Evolutionary conservation across 2,797 vertebrate genomes (phyloP).

Genomic region (Esox masquinongy): DNA sequence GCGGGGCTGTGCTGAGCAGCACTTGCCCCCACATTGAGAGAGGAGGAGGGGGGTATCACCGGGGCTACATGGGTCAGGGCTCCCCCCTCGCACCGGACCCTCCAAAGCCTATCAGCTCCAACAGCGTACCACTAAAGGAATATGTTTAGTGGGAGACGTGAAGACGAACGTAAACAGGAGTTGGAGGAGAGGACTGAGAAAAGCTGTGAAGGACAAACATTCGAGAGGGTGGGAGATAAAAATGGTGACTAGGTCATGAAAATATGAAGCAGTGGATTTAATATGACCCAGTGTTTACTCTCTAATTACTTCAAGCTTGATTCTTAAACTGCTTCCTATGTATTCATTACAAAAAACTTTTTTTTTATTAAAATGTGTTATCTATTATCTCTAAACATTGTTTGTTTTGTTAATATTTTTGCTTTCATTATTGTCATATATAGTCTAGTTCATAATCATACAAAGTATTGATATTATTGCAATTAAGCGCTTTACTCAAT

Average conservation of each 20-base stretch:
- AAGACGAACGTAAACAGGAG: neutral
- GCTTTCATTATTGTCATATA: no score
- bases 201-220: neutral
- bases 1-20: slow-evolving; percentile 79
- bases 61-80: slow-evolving; percentile 72
- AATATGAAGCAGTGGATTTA: neutral
- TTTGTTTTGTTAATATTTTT: no score
- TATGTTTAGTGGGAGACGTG: slow-evolving; percentile 67
- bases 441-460: no score
- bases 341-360: neutral
- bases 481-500: no score
- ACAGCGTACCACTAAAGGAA: slow-evolving; percentile 74
- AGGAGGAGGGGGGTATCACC: slow-evolving; percentile 55
- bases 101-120: slow-evolving; percentile 71
- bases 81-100: slow-evolving; percentile 50
- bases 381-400: no score
- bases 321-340: no score
- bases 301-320: neutral
- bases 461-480: no score
- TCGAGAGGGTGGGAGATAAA: neutral
- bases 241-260: neutral
- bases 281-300: neutral
- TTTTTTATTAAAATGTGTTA: neutral
- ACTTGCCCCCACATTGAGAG: slow-evolving; percentile 77
- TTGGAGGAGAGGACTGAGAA: neutral